A percentile compares a stretch with the other conserved stretches of the same genome.
Conservation (phyloP, 2,797 vertebrate species). For the Alca torda region DNA sequence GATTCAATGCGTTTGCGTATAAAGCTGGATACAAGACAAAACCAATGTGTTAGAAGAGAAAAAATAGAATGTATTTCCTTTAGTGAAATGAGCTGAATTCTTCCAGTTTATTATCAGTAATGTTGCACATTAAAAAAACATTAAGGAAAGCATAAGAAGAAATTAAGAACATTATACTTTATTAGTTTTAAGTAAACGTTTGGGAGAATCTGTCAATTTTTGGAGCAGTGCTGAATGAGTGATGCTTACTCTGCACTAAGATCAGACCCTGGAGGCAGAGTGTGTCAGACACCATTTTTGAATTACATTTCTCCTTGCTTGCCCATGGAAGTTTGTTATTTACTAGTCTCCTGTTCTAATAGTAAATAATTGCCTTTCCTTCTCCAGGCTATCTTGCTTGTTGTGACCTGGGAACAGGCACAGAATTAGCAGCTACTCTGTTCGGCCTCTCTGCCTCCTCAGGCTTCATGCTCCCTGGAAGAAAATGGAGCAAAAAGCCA, state of each 20-base stretch:
- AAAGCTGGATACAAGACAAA: background rate
- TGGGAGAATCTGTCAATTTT: background rate
- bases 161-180: background rate
- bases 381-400: background rate
- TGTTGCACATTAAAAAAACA: background rate
- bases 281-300: background rate
- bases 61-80: background rate
- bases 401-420: background rate
- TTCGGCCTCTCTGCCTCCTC: background rate
- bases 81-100: background rate
- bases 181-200: background rate
- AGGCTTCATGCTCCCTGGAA: background rate
- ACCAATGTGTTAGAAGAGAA: background rate
- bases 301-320: background rate
- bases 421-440: fast-evolving
- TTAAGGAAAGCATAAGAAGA: background rate
- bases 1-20: background rate
- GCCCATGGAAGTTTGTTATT: background rate
- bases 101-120: background rate
- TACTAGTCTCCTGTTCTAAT: background rate
- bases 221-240: background rate
- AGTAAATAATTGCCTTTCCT: background rate
- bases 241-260: background rate
- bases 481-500: background rate
- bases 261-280: background rate